A percentile compares a stretch with the other conserved stretches of the same genome.
Evolutionary conservation across 2,888 invertebrate species (phyloP).

Genomic region (Euplagia quadripunctaria): DNA sequence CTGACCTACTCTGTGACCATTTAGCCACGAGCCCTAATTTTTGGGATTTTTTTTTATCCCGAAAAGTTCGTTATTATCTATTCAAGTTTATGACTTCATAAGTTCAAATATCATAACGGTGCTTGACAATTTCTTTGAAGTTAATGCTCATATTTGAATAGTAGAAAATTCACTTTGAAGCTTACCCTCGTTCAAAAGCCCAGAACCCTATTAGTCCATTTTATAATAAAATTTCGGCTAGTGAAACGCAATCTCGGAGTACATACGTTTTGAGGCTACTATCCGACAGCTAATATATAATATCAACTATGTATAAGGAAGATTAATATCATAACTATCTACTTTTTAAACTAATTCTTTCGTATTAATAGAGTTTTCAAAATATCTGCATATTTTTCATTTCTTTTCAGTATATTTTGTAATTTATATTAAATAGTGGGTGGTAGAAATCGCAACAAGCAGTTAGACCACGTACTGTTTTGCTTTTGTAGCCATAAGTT

Average conservation of each 20-base stretch:
- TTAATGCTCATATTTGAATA: not conserved
- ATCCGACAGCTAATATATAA: not conserved
- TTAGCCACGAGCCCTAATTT: too few relatives aligned
- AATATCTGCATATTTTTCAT: not conserved
- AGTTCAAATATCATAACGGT: constrained; percentile 1
- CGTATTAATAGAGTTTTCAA: not conserved
- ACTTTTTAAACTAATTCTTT: not conserved
- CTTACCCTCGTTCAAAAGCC: not conserved
- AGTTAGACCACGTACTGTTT: too few relatives aligned
- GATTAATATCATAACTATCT: not conserved
- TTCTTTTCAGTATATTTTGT: not conserved
- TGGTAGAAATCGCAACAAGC: too few relatives aligned
- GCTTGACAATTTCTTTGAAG: not conserved
- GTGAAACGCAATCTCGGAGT: constrained; percentile 30
- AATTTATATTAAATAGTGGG: too few relatives aligned
- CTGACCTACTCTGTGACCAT: too few relatives aligned
- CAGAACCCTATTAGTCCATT: constrained; percentile 22
- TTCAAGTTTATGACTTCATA: not conserved
- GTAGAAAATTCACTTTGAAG: not conserved
- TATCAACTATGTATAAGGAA: too few relatives aligned
- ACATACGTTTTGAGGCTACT: constrained; percentile 33
- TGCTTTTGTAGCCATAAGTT: too few relatives aligned
- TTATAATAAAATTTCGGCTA: constrained; percentile 38
- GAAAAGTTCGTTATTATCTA: not conserved
- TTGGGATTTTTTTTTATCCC: too few relatives aligned